These are phyloP conservation scores for Papilio helenus DNA, from an alignment of 1,140 invertebrate species.

Conservation along the genomic window DNA sequence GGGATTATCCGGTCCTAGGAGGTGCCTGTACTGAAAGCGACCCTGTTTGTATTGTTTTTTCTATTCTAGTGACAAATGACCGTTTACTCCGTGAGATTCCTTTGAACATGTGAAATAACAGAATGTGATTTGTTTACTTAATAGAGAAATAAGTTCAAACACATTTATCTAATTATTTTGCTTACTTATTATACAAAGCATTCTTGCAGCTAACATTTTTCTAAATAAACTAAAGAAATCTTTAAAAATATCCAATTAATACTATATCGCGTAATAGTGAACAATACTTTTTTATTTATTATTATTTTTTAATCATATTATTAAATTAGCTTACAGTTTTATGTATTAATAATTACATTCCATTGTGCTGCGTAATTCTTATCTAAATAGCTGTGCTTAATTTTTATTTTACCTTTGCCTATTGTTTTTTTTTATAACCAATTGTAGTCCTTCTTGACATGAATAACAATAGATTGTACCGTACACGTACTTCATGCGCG, in stretches of 20 bases:
- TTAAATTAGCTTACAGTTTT: constrained; percentile 44
- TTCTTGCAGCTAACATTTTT: not conserved
- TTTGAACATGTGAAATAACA: constrained; percentile 6
- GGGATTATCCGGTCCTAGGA: constrained; percentile 7
- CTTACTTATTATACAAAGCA: not conserved
- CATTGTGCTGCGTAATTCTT: constrained; percentile 57
- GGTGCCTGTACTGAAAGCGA: not conserved
- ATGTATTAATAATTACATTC: constrained; percentile 59
- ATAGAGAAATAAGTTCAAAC: not conserved
- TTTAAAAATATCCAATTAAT: not conserved
- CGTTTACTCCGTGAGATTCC: not conserved
- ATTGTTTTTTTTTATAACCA: constrained; percentile 59
- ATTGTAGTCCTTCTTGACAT: constrained; percentile 59
- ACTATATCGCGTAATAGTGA: not conserved
- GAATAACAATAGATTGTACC: constrained; percentile 64
- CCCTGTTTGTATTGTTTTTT: constrained; percentile 7
- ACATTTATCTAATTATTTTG: not conserved
- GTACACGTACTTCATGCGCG: constrained; percentile 71
- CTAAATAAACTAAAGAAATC: not conserved
- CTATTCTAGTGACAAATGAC: constrained; percentile 1
- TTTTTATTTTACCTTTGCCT: constrained; percentile 53
- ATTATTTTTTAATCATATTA: not conserved
- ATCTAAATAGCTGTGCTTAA: constrained; percentile 56
- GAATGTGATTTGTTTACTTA: not conserved
- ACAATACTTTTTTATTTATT: not conserved